Evolutionary conservation across 2,113 vertebrate genomes (phyloP).

Genomic region (Okapia johnstoni): DNA sequence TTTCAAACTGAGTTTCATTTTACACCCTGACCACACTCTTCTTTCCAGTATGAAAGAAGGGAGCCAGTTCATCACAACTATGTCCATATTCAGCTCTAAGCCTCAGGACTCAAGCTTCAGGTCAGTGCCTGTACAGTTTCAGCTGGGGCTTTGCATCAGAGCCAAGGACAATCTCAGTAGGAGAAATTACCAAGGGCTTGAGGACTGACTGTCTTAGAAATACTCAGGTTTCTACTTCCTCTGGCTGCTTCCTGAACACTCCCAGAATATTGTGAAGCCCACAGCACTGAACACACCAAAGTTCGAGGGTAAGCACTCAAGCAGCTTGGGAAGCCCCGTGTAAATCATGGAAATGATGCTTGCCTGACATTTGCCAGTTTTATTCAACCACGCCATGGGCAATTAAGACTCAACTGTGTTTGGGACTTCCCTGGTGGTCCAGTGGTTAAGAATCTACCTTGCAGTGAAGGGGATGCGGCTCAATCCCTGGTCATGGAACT

Average conservation of each 20-base stretch:
- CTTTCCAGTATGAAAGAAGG: not conserved
- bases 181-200: not conserved
- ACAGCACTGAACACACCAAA: rapidly evolving
- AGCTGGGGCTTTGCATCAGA: not conserved
- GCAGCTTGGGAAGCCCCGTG: not conserved
- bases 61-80: not conserved
- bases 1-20: not conserved
- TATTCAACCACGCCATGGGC: not conserved
- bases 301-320: not conserved
- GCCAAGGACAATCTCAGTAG: not conserved
- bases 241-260: not conserved
- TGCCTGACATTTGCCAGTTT: not conserved
- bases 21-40: not conserved
- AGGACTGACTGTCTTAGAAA: not conserved
- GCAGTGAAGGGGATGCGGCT: not conserved
- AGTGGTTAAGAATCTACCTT: not conserved
- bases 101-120: not conserved
- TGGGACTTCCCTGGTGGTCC: not conserved
- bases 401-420: not conserved
- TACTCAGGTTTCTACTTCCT: not conserved
- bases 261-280: not conserved
- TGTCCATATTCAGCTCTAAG: not conserved
- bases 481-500: not conserved
- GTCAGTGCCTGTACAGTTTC: not conserved
- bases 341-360: not conserved